Evolutionary conservation across 2,113 vertebrate genomes (phyloP).

Genomic region (Pterocles gutturalis): DNA sequence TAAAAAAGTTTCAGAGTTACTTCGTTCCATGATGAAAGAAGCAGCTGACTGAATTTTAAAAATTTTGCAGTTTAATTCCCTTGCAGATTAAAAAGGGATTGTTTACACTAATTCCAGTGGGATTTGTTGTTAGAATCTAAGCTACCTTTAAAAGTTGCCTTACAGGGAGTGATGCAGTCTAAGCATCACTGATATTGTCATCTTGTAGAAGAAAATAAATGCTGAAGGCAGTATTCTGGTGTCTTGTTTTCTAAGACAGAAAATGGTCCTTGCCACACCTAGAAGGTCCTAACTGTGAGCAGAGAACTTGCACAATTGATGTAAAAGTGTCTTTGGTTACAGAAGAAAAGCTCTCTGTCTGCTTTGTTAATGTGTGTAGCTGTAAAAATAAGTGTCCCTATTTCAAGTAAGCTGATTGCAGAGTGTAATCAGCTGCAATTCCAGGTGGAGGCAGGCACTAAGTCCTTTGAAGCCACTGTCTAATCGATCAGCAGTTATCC

Average conservation of each 20-base stretch:
- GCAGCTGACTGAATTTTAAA: background rate
- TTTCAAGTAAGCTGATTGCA: background rate
- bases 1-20: background rate
- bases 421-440: background rate
- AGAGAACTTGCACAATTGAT: background rate
- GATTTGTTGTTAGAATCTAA: background rate
- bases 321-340: background rate
- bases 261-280: background rate
- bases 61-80: background rate
- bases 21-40: background rate
- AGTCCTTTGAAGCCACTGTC: background rate
- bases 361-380: background rate
- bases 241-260: background rate
- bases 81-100: background rate
- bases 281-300: background rate
- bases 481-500: fast-evolving
- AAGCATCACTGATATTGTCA: background rate
- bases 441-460: background rate
- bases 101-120: background rate
- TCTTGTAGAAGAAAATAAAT: background rate
- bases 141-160: background rate
- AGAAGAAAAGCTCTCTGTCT: background rate
- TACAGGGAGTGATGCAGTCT: background rate
- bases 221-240: background rate
- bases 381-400: background rate